phyloP scores from a whole-genome alignment of 2,888 invertebrate genomes.

The Chromoteleia sp. region DNA sequence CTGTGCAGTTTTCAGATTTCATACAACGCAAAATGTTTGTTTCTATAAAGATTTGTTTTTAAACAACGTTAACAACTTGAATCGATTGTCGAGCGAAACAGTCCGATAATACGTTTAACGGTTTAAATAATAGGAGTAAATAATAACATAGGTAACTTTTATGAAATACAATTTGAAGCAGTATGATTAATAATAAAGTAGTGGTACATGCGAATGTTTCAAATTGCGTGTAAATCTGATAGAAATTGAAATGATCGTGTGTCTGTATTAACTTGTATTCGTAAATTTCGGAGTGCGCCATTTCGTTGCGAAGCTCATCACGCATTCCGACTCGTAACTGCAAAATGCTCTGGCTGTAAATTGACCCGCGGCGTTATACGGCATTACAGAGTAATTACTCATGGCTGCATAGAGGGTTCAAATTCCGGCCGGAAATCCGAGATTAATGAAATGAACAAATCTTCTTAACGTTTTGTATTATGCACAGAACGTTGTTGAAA shows the following conservation, averaged over 20 bases:
- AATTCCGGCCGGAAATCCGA: slow-evolving; percentile 67
- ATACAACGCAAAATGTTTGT: too few species aligned
- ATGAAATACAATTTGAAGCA: slow-evolving; percentile 16
- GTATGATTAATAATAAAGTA: slow-evolving; percentile 34
- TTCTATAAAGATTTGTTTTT: too few species aligned
- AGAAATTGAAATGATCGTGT: slow-evolving; percentile 66
- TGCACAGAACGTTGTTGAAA: slow-evolving; percentile 51
- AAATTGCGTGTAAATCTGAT: slow-evolving; percentile 63
- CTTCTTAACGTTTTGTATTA: slow-evolving; percentile 67
- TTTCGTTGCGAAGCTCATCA: slow-evolving; percentile 66
- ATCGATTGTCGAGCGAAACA: neutral
- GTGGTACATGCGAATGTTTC: slow-evolving; percentile 48
- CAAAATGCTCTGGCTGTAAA: slow-evolving; percentile 69
- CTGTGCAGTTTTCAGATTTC: too few species aligned
- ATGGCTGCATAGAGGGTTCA: slow-evolving; percentile 67
- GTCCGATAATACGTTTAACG: neutral
- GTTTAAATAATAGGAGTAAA: slow-evolving; percentile 1
- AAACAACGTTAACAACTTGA: too few species aligned
- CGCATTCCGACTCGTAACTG: slow-evolving; percentile 67
- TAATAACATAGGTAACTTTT: slow-evolving; percentile 24
- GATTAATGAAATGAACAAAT: slow-evolving; percentile 71
- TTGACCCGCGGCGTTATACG: slow-evolving; percentile 67
- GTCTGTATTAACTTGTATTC: slow-evolving; percentile 69
- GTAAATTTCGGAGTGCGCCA: slow-evolving; percentile 68
- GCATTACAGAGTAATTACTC: slow-evolving; percentile 69